Evolutionary conservation across 2,113 vertebrate genomes (phyloP).

Genomic region (Pardalotus punctatus): DNA sequence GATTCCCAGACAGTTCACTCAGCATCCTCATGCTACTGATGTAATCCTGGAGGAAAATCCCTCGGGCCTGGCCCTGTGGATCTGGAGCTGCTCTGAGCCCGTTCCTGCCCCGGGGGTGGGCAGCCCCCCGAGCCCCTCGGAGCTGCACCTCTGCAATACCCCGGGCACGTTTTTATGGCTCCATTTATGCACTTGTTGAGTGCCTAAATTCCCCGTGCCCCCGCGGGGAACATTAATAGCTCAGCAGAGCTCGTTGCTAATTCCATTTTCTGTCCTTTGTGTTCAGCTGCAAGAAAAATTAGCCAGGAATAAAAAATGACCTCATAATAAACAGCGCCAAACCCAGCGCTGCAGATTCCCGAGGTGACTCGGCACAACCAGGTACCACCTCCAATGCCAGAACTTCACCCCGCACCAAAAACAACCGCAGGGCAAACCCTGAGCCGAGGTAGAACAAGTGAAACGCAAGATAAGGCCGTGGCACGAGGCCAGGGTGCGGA

Average conservation of each 20-base stretch:
- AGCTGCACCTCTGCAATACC: neutral
- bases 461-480: neutral
- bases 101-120: fast-evolving
- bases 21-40: conserved; percentile 61
- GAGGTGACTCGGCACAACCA: neutral
- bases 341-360: neutral
- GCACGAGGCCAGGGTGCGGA: neutral
- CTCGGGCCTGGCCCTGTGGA: neutral
- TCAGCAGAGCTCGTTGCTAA: neutral
- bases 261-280: neutral
- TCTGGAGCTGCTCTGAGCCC: neutral
- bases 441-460: neutral
- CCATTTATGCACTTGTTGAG: neutral
- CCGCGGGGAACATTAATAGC: neutral
- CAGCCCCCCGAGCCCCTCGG: neutral
- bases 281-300: neutral
- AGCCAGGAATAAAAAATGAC: neutral
- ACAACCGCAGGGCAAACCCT: neutral
- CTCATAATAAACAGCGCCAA: neutral
- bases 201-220: neutral
- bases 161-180: neutral
- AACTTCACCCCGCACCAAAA: neutral
- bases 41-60: conserved; percentile 32
- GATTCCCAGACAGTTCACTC: conserved; percentile 71
- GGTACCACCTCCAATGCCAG: neutral